Evolutionary conservation across 1,140 invertebrate species (phyloP).

Genomic region (Laupala kohalensis): DNA sequence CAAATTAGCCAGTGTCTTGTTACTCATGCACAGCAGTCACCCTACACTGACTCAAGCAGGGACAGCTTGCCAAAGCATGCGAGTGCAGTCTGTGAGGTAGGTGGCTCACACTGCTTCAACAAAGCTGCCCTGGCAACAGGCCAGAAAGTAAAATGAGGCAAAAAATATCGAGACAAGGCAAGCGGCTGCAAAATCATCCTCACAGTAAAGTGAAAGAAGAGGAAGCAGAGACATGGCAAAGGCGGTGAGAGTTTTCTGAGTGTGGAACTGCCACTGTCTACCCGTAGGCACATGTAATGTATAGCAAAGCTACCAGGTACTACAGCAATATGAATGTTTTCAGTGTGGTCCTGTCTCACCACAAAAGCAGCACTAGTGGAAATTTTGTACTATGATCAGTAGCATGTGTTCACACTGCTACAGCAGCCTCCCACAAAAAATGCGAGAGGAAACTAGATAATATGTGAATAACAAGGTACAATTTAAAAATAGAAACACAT

Average conservation of each 20-base stretch:
- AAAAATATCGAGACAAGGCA: slow-evolving; percentile 4
- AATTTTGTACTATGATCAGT: background rate
- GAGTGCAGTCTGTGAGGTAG: background rate
- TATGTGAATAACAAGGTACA: background rate
- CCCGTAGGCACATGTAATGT: background rate
- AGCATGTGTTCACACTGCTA: background rate
- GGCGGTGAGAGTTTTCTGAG: background rate
- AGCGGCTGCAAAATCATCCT: background rate
- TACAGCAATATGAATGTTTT: background rate
- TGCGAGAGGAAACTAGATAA: background rate
- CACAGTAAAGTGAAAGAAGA: background rate
- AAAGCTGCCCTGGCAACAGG: background rate
- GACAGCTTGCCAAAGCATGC: background rate
- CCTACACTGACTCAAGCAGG: background rate
- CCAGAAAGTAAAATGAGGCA: slow-evolving; percentile 4
- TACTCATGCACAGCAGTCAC: background rate
- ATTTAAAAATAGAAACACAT: background rate
- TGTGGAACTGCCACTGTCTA: background rate
- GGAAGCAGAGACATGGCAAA: background rate
- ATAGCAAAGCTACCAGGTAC: background rate
- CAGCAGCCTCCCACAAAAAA: background rate
- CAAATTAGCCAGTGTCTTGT: background rate
- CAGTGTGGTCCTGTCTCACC: background rate
- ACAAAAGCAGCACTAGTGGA: background rate
- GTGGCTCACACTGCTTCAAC: slow-evolving; percentile 3